Base-by-base conservation (phyloP, 2,888 invertebrate genomes). In the Mesorhabditis spiculigera region DNA sequence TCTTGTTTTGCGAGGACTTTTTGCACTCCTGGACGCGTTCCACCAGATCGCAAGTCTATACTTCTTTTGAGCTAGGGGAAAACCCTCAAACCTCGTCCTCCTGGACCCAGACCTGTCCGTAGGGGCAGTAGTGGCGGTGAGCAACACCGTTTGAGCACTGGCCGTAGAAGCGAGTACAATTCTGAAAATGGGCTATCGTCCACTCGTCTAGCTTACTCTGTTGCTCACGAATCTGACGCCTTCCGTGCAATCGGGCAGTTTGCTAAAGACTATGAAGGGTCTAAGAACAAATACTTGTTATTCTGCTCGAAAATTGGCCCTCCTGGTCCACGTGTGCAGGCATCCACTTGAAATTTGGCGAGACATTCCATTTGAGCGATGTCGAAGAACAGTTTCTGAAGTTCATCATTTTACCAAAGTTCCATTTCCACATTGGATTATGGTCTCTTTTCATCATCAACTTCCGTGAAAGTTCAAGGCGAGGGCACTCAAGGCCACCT, bases 221-320 rank as follows among this genome's bases (percentile, higher is more conserved):
- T 50, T 50, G 8, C 10, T 13, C 8, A 50, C 58, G n/a, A 50
- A 50, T n/a, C n/a, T n/a, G 10, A 13, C 58, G 58, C n/a, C 58
- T 10, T n/a, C 58, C n/a, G 8, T n/a, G n/a, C 58, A 50, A 50
- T 50, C 58, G 58, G 58, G 58, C 10, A 50, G 58, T 10, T 50
- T n/a, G n/a, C 58, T 50, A n/a, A 50, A 50, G n/a, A 50, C n/a
- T 50, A 13, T 50, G 58, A 50, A 50, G n/a, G 58, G 58, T n/a
- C n/a, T 50, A n/a, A 50, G 58, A 50, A 10, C n/a, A 50, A 50
- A 13, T 50, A 50, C 58, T 50, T n/a, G 58, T 50, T 50, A n/a
- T 50, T 50, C 10, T 13, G 8, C 58, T 50, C 58, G 58, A 50
- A 50, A 3, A 10, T n/a, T 10, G 1, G 58, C 58, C 8, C 58